These are phyloP conservation scores for Dendrolimus pini DNA, from an alignment of 2,888 invertebrate species.

Conservation along the genomic window DNA sequence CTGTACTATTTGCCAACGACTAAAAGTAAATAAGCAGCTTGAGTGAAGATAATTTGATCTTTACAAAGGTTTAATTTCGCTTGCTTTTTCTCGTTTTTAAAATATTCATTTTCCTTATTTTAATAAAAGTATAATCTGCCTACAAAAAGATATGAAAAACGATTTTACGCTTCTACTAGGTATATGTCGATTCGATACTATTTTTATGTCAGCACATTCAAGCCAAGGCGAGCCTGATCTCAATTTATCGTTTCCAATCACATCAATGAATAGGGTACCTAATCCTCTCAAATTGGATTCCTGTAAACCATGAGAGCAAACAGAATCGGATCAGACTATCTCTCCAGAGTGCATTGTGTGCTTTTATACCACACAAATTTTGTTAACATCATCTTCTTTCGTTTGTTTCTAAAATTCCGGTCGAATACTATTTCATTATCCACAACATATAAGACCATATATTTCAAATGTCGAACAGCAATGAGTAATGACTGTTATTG, in stretches of 20 bases:
- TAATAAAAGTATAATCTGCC: background rate
- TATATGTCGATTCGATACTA: background rate
- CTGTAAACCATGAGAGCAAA: constrained; percentile 37
- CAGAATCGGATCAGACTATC: constrained; percentile 28
- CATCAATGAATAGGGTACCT: constrained; percentile 36
- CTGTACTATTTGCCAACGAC: too few species aligned
- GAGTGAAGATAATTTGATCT: too few species aligned
- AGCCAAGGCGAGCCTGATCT: constrained; percentile 3
- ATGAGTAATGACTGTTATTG: too few species aligned
- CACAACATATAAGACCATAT: too few species aligned
- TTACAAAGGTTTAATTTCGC: too few species aligned
- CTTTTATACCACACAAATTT: background rate
- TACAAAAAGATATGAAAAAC: background rate
- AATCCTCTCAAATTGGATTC: constrained; percentile 45
- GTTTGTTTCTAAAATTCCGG: constrained; percentile 19
- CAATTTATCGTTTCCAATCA: constrained; percentile 32
- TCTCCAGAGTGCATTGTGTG: constrained; percentile 17
- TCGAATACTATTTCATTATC: too few species aligned
- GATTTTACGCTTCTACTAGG: background rate
- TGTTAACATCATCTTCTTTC: too few species aligned
- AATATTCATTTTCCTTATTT: background rate
- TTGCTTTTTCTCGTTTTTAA: background rate
- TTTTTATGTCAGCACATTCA: background rate
- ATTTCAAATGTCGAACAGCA: too few species aligned
- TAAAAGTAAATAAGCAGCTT: too few species aligned